phyloP scores from a whole-genome alignment of 2,797 vertebrate genomes.

The Anniella stebbinsi region DNA sequence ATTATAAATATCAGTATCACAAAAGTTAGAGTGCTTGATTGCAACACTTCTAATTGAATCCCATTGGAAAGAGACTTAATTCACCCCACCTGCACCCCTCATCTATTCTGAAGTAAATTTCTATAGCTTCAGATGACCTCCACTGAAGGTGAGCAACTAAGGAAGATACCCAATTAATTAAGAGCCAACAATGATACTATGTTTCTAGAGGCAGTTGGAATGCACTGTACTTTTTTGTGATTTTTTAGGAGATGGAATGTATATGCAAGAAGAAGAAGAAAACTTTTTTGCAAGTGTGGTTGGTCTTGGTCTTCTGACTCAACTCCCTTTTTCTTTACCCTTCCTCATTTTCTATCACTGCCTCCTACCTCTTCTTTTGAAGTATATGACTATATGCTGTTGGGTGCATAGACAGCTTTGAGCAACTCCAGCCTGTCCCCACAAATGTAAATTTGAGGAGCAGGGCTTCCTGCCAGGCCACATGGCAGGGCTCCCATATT shows the following conservation, averaged over 20 bases:
- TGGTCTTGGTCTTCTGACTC: background rate
- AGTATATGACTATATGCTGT: background rate
- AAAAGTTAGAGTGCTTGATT: slow-evolving; percentile 33
- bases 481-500: background rate
- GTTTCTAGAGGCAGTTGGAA: slow-evolving; percentile 24
- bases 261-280: background rate
- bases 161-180: slow-evolving; percentile 43
- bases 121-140: background rate
- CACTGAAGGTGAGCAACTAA: background rate
- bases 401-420: background rate
- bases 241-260: background rate
- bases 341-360: background rate
- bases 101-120: background rate
- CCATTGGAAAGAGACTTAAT: background rate
- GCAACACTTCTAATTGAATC: slow-evolving; percentile 12
- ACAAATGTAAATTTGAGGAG: background rate
- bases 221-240: background rate
- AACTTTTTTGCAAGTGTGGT: background rate
- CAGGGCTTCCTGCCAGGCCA: background rate
- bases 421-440: background rate
- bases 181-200: slow-evolving; percentile 33
- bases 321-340: background rate
- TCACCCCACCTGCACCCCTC: background rate
- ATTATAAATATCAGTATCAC: slow-evolving; percentile 17
- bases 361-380: background rate